Evolutionary conservation across 2,888 invertebrate species (phyloP).

Genomic region (Autographa pulchrina): DNA sequence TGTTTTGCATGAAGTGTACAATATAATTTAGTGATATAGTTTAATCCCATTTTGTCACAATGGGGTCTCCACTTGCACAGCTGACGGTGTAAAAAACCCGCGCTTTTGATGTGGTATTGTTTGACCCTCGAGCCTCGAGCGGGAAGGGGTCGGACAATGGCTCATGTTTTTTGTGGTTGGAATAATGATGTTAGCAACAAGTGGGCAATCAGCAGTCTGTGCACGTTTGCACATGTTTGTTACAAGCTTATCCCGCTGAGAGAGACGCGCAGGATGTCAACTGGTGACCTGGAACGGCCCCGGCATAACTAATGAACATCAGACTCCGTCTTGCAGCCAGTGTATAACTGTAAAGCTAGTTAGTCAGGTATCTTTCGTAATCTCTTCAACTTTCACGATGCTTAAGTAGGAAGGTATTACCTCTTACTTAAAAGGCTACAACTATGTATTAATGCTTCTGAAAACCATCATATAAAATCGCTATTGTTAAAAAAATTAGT

Average conservation of each 20-base stretch:
- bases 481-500: too few relatives aligned
- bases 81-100: constrained; percentile 82
- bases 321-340: constrained; percentile 36
- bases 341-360: constrained; percentile 19
- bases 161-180: constrained; percentile 48
- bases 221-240: constrained; percentile 63
- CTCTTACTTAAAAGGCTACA: too few relatives aligned
- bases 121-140: constrained; percentile 38
- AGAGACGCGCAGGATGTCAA: constrained; percentile 43
- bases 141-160: constrained; percentile 48
- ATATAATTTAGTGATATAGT: constrained; percentile 67
- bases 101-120: constrained; percentile 59
- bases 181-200: constrained; percentile 59
- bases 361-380: constrained; percentile 26
- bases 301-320: constrained; percentile 56
- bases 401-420: neutral
- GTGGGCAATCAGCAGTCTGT: constrained; percentile 61
- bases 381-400: neutral
- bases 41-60: constrained; percentile 81
- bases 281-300: constrained; percentile 43
- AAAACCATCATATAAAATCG: too few relatives aligned
- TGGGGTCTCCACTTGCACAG: constrained; percentile 82
- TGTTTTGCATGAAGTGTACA: constrained; percentile 49
- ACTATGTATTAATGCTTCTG: too few relatives aligned
- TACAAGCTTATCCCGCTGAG: constrained; percentile 51